Evolutionary conservation across 2,888 invertebrate genomes (phyloP), one percentile per base, ranked within the genome.

Genomic region (Steinernema scapterisci): DNA sequence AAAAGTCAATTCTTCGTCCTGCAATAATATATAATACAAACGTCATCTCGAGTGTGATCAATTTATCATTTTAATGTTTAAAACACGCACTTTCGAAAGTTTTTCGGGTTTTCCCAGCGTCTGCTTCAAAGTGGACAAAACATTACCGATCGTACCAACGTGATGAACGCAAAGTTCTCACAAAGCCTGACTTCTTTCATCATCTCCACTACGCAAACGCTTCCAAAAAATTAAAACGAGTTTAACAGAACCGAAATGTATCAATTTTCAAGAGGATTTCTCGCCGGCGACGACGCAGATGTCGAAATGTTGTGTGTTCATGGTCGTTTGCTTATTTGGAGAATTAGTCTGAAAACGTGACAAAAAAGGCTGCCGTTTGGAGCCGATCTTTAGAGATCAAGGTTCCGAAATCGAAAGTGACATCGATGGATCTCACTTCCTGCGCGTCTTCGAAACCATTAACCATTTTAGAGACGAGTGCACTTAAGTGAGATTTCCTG

Each of bases 401-500:
- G 38, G 38, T 38, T 38, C 38, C 38, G 38, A 38, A 38, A 38
- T 38, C 38, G 38, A 38, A 38, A 38, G 38, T 38, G 38, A 38
- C 3, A 38, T 38, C 9, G 38, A 3, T 38, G 38, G 38, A 38
- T 38, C 38, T 38, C 38, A 38, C 38, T 38, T 38, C 38, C 38
- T 38, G 38, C 38, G 38, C 38, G 38, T 9, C 38, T 9, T 9
- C 9, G 5, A 38, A 38, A 38, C 3, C 38, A 3, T 6, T 38
- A 6, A 38, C 38, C 38, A 38, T 38, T 6, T 38, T 38, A 38
- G 48, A 16, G 48, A n/a, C n/a, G 48, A 48, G 48, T n/a, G 19
- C 48, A 48, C 48, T 48, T 48, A 48, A 48, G 48, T 48, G 48
- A 13, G 63, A 16, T 63, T 63, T 63, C 63, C 63, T 21, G 63